These are phyloP conservation scores for Melinopterus prodromus DNA, from an alignment of 2,888 invertebrate species.

Conservation along the genomic window DNA sequence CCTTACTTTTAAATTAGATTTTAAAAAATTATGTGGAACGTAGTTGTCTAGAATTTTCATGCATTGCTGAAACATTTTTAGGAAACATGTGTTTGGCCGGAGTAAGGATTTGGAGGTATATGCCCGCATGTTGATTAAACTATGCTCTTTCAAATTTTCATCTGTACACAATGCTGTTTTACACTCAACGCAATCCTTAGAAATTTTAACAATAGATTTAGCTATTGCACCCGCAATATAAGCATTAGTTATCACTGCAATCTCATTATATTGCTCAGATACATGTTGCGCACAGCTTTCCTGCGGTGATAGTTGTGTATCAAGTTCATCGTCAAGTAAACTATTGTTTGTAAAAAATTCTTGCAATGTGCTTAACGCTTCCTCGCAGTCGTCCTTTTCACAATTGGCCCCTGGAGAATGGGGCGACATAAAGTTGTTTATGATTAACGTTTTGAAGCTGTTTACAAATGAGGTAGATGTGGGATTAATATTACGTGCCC, in stretches of 20 bases:
- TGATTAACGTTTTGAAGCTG: no score
- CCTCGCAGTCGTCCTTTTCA: no score
- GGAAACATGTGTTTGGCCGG: not conserved
- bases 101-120: not conserved
- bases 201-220: conserved; percentile 50
- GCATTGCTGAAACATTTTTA: not conserved
- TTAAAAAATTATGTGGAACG: not conserved
- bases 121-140: no score
- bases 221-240: conserved; percentile 45
- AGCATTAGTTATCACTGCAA: not conserved
- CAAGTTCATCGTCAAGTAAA: no score
- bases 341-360: not conserved
- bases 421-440: no score
- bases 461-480: no score
- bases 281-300: not conserved
- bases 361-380: no score
- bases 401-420: no score
- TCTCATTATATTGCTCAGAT: conserved; percentile 50
- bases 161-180: not conserved
- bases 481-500: conserved; percentile 37
- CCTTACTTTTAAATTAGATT: not conserved
- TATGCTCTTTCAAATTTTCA: not conserved
- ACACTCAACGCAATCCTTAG: not conserved
- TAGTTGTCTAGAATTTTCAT: not conserved
- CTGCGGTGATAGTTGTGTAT: no score